These are phyloP conservation scores for Parotocinclus haroldoi DNA, from an alignment of 2,797 vertebrate genomes.

Conservation along the genomic window DNA sequence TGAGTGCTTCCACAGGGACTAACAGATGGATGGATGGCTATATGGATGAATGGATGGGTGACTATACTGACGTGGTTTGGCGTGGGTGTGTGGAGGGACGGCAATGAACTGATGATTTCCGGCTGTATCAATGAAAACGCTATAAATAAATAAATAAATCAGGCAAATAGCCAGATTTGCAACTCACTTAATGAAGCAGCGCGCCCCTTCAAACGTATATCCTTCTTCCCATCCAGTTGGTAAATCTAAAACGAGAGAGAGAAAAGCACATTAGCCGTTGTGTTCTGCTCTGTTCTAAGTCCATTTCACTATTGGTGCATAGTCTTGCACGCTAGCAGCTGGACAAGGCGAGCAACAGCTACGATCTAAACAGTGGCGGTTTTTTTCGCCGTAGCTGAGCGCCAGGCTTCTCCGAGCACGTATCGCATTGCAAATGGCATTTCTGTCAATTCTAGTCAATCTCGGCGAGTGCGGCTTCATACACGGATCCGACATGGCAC, in stretches of 20 bases:
- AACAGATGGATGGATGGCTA: conserved; percentile 7
- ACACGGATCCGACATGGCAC: no score
- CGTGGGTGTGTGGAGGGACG: conserved; percentile 37
- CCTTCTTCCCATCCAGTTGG: conserved; percentile 99
- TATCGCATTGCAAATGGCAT: no score
- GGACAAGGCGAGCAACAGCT: conserved; percentile 1
- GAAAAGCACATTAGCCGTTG: conserved; percentile 52
- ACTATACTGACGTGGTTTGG: neutral
- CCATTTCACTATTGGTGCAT: neutral
- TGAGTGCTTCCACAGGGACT: neutral
- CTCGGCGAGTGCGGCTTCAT: no score
- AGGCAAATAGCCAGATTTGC: conserved; percentile 3
- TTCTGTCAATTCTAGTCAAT: no score
- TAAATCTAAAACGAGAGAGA: conserved; percentile 76
- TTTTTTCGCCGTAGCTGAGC: no score
- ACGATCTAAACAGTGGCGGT: no score
- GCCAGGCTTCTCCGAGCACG: no score
- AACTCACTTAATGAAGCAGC: conserved; percentile 98
- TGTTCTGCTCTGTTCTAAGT: no score
- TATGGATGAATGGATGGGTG: neutral
- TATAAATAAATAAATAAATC: neutral
- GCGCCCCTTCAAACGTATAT: conserved; percentile 94
- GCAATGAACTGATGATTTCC: conserved; percentile 44
- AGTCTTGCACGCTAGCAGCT: neutral
- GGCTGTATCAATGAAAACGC: conserved; percentile 50